phyloP scores from a whole-genome alignment of 2,797 vertebrate genomes.

The Lates japonicus region DNA sequence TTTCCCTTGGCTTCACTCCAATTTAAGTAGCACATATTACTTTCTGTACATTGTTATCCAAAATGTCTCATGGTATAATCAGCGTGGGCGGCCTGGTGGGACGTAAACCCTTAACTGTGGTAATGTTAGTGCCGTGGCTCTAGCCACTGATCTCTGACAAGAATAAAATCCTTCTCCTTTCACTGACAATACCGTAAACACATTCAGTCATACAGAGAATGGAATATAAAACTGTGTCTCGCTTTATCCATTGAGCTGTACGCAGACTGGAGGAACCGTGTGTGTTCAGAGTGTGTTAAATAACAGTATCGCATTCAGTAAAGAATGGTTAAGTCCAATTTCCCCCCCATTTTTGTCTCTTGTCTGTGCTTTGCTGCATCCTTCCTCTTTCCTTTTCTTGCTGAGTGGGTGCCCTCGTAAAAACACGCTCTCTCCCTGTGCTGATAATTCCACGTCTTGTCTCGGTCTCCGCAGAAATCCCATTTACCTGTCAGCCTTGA shows the following conservation, averaged over 20 bases:
- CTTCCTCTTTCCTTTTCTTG: slow-evolving; percentile 31
- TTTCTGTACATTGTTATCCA: slow-evolving; percentile 30
- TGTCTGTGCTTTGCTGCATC: slow-evolving; percentile 26
- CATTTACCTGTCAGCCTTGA: slow-evolving; percentile 76
- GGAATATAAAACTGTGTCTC: neutral
- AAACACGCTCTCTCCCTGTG: slow-evolving; percentile 32
- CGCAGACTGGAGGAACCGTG: neutral
- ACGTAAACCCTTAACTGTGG: slow-evolving; percentile 29
- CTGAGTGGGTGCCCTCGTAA: slow-evolving; percentile 34
- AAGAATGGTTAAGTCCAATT: slow-evolving; percentile 35
- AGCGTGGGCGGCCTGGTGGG: slow-evolving; percentile 24
- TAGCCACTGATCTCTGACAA: neutral
- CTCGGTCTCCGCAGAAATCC: slow-evolving; percentile 64
- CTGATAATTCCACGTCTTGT: slow-evolving; percentile 67
- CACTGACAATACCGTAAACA: slow-evolving; percentile 32
- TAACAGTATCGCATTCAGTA: slow-evolving; percentile 20
- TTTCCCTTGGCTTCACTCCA: slow-evolving; percentile 28
- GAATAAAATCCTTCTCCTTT: slow-evolving; percentile 25
- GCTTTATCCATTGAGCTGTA: slow-evolving; percentile 21
- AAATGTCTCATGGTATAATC: slow-evolving; percentile 30
- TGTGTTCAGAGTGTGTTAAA: slow-evolving; percentile 38
- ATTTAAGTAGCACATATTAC: slow-evolving; percentile 11
- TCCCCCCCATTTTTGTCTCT: slow-evolving; percentile 20
- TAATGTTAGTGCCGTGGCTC: neutral
- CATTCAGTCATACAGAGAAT: slow-evolving; percentile 7